Base-by-base conservation (phyloP, 2,888 invertebrate species). In the Apocheima hispidaria region DNA sequence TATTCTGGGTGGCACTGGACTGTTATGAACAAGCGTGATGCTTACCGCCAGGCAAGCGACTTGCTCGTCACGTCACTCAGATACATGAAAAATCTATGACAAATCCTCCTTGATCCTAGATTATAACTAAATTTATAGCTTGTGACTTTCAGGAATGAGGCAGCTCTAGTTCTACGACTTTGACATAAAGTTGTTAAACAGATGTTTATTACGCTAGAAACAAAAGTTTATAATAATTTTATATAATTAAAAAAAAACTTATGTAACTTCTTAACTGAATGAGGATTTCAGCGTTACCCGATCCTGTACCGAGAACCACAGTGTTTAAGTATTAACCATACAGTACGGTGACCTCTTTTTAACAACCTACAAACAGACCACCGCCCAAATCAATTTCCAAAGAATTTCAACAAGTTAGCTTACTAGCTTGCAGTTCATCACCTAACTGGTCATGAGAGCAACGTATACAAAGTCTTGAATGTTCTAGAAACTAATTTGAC, bases 401-500 rank as follows among this genome's bases (percentile, higher is more conserved):
- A 35, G 26, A 43, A 43, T 33, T 16, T 48, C 38, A 26, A 30
- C 21, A 48, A 35, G 38, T 18, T 5, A 20, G 7, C 16, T 14
- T 12, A 40, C 23, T 5, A 20, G 7, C 16, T 14, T 12, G 51
- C 20, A 43, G 30, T 35, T 33, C 40, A 26, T 44, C 51, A n/a
- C 12, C 41, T 49, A 35, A 49, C 44, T 43, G 28, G 44, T 54
- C 53, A 43, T 54, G 26, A 60, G 49, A 16, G 28, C 40, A 48
- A 50, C 60, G 64, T 57, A 66, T 55, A 62, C 48, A 28, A 68
- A 68, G 70, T 67, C 59, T 58, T 69, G 68, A 72, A 74, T 72
- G 72, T 73, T 72, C 70, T 70, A 71, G 69, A 72, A n/a, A 75
- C 77, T 83, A 83, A 87, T 86, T 86, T 79, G 70, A 79, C 79